phyloP scores from a whole-genome alignment of 2,888 invertebrate genomes.

The Allacma fusca region DNA sequence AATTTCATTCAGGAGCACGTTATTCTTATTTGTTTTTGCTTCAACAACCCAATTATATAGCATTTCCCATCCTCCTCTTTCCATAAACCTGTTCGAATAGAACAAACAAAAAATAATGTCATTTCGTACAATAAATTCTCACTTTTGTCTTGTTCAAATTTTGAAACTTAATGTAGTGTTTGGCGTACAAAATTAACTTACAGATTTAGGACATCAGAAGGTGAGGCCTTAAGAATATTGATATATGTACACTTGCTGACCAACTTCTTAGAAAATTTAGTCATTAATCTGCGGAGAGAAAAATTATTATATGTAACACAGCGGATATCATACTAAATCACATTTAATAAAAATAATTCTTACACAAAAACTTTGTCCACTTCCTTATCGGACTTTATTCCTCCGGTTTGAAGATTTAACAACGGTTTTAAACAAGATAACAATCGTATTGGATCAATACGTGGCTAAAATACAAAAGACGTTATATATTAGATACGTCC shows the following conservation, averaged over 20 bases:
- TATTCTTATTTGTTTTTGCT: constrained; percentile 82
- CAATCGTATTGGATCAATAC: constrained; percentile 88
- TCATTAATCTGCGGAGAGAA: constrained; percentile 82
- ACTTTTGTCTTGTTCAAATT: neutral
- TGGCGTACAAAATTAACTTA: constrained; percentile 64
- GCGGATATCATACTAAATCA: neutral
- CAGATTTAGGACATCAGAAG: constrained; percentile 81
- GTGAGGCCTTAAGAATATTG: constrained; percentile 87
- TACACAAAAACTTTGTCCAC: constrained; percentile 87
- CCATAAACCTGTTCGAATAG: constrained; percentile 77
- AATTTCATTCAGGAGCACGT: constrained; percentile 86
- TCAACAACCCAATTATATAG: constrained; percentile 91
- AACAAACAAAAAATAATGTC: constrained; percentile 39
- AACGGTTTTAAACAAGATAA: constrained; percentile 88
- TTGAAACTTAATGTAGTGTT: neutral
- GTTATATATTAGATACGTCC: neutral
- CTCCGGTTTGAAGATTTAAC: constrained; percentile 78
- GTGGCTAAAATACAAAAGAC: constrained; percentile 74
- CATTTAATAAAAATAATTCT: constrained; percentile 62
- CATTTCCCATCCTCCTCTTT: constrained; percentile 89
- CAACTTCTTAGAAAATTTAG: constrained; percentile 91
- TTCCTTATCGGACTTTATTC: constrained; percentile 86
- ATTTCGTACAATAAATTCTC: constrained; percentile 1
- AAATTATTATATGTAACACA: neutral
- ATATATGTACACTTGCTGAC: constrained; percentile 96